A percentile compares a stretch with the other conserved stretches of the same genome.
phyloP scores from a whole-genome alignment of 2,888 invertebrate species.

The Caenorhabditis macrosperma region DNA sequence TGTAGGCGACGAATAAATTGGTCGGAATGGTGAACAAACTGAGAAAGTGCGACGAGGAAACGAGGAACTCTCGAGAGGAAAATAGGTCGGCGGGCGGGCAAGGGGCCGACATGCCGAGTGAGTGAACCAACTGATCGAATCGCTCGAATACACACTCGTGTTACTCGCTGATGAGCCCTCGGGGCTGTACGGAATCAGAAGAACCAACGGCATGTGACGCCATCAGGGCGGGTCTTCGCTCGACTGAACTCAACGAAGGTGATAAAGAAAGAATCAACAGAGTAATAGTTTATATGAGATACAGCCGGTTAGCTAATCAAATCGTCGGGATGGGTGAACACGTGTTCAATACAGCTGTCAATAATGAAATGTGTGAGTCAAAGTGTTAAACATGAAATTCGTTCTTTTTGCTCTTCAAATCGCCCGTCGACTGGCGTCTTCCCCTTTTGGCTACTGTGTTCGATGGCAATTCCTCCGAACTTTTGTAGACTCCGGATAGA shows the following conservation, averaged over 20 bases:
- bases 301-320: neutral
- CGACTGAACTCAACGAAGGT: no score
- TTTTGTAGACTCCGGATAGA: neutral
- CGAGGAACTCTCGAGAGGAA: neutral
- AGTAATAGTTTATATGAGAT: neutral
- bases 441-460: neutral
- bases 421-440: neutral
- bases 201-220: no score
- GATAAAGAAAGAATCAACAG: no score
- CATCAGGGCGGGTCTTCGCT: no score
- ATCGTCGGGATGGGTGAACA: neutral
- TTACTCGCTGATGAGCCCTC: no score
- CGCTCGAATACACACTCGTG: no score
- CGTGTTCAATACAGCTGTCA: no score
- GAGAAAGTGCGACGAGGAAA: neutral
- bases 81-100: no score
- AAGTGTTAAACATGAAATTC: neutral
- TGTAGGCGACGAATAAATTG: constrained; percentile 5
- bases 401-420: neutral
- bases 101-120: no score
- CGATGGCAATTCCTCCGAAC: neutral
- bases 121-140: no score
- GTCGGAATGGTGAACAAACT: neutral
- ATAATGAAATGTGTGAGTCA: no score
- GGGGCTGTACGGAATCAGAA: no score